These are phyloP conservation scores for Craterocephalus amniculus DNA, from an alignment of 2,797 vertebrate genomes.

Conservation along the genomic window DNA sequence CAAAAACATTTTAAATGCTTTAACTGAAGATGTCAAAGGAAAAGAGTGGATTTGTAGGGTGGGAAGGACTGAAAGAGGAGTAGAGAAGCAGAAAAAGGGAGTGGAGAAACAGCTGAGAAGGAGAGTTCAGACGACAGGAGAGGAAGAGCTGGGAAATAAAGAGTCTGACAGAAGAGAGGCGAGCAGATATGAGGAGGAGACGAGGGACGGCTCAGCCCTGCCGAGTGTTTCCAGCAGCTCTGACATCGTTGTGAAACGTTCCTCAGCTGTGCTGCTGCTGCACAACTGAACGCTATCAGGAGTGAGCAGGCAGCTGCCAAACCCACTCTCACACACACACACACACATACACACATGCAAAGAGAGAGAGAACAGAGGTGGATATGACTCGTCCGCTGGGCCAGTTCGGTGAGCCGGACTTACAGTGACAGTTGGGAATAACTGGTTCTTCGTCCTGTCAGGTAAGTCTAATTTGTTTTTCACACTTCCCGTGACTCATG, in stretches of 20 bases:
- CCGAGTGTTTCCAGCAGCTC: conserved; percentile 8
- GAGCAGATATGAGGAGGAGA: conserved; percentile 8
- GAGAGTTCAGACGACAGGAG: background rate
- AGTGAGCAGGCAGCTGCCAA: conserved; percentile 55
- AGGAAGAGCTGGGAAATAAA: conserved; percentile 19
- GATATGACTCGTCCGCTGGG: conserved; percentile 36
- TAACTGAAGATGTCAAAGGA: conserved; percentile 16
- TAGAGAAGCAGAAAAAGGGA: conserved; percentile 31
- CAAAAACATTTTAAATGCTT: background rate
- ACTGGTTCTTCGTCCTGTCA: conserved; percentile 21
- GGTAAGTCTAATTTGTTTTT: conserved; percentile 40
- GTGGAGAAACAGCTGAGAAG: conserved; percentile 3
- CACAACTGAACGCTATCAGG: conserved; percentile 61
- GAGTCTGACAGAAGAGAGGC: conserved; percentile 8
- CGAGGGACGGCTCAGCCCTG: background rate
- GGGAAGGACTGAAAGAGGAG: conserved; percentile 52
- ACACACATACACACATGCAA: conserved; percentile 28
- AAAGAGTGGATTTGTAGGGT: conserved; percentile 13
- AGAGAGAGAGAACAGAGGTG: conserved; percentile 14
- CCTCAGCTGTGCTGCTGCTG: conserved; percentile 24
- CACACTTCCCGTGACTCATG: background rate
- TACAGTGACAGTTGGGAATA: conserved; percentile 51
- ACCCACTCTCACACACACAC: conserved; percentile 34
- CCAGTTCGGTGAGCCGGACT: conserved; percentile 16
- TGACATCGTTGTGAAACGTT: conserved; percentile 2